A percentile compares a stretch with the other conserved stretches of the same genome.
Evolutionary conservation across 2,797 vertebrate species (phyloP).

Genomic region (Galago senegalensis): DNA sequence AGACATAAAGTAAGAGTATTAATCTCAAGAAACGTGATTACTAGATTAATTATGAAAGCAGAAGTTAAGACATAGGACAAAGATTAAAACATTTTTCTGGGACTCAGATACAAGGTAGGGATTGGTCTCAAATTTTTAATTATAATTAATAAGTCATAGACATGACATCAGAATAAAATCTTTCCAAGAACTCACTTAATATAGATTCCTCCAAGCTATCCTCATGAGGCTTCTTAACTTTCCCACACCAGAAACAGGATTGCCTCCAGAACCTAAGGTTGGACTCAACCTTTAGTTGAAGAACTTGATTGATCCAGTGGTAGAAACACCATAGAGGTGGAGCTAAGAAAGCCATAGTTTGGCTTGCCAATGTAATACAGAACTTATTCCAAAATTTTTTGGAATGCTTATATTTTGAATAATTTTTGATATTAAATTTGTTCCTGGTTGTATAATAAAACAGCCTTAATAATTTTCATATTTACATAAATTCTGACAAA

Average conservation of each 20-base stretch:
- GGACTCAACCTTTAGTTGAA: neutral
- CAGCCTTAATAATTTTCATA: neutral
- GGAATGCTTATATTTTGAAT: neutral
- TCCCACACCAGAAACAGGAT: neutral
- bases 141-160: neutral
- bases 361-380: neutral
- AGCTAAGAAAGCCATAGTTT: neutral
- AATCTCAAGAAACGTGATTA: neutral
- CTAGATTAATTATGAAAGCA: neutral
- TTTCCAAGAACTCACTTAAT: neutral
- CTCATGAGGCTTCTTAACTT: neutral
- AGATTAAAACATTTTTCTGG: neutral
- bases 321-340: neutral
- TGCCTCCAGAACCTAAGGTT: neutral
- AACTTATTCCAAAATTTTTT: neutral
- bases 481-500: conserved; percentile 27
- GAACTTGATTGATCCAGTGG: neutral
- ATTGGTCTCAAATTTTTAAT: neutral
- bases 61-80: neutral
- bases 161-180: neutral
- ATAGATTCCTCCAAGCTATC: neutral
- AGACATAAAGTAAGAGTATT: neutral
- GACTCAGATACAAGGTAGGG: neutral
- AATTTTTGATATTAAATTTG: conserved; percentile 17
- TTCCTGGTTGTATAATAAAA: neutral